A percentile compares a stretch with the other conserved stretches of the same genome.
Conservation (phyloP, 2,888 invertebrate genomes). For the Protophormia terraenovae region DNA sequence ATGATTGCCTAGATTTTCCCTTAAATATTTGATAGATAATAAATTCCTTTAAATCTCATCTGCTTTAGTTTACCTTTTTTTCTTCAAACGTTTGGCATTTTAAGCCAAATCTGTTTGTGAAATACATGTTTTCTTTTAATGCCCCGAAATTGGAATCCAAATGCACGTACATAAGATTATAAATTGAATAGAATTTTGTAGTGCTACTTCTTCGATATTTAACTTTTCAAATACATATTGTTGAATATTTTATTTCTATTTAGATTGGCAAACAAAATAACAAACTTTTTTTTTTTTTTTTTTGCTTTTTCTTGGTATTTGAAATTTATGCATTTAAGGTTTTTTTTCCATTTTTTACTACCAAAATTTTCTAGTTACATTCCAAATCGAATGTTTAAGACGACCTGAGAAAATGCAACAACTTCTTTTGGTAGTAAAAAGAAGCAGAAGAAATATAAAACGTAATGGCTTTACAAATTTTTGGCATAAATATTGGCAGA, state of each 20-base stretch:
- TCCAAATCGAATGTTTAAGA: background rate
- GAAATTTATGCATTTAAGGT: background rate
- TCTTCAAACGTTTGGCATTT: background rate
- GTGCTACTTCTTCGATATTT: background rate
- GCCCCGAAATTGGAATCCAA: background rate
- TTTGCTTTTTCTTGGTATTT: background rate
- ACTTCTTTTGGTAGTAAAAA: background rate
- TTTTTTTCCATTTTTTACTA: background rate
- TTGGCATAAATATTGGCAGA: conserved; percentile 39
- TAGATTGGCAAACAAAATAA: conserved; percentile 1
- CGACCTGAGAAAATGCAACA: conserved; percentile 26
- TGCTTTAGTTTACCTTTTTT: background rate
- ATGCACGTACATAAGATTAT: background rate
- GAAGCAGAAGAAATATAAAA: background rate
- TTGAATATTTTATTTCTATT: background rate
- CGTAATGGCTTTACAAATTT: background rate
- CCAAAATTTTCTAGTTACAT: background rate
- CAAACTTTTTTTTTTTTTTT: background rate
- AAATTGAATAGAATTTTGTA: background rate
- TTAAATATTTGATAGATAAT: background rate
- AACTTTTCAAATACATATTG: background rate
- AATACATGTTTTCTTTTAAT: background rate
- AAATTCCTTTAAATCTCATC: background rate
- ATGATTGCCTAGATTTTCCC: too few relatives aligned
- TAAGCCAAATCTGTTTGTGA: background rate